Evolutionary conservation across 2,113 vertebrate species (phyloP), one percentile per base, ranked within the genome.

Genomic region (Helogale parvula): DNA sequence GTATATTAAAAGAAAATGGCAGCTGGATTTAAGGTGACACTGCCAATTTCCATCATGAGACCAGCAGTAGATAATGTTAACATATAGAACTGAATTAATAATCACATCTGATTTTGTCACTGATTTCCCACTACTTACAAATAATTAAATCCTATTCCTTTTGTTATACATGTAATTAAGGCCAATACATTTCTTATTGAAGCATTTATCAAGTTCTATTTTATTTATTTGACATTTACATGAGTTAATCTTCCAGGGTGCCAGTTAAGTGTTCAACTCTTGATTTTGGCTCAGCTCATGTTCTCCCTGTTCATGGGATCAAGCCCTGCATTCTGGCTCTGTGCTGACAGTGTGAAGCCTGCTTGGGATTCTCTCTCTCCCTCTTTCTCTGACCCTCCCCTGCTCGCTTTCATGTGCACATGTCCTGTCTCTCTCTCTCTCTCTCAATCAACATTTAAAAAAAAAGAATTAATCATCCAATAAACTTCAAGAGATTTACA

Each of bases 151-250:
- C 47, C 29, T 45, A 86, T 84, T 93, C 21, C 38, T 47, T 84
- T 84, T 81, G 25, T 54, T 95, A 92, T n/a, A 79, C 29, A 87
- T 71, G 91, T 60, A 92, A 88, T 69, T 92, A 94, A 94, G 85
- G 33, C 17, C 96, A 88, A 82, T 50, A 54, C 4, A 88, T 90
- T 84, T 90, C 79, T 95, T 92, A 94, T 7, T 90, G 21, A 94
- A 85, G 19, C 3, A 84, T 63, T 47, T 94, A n/a, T 93, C 41
- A 93, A 94, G 90, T 79, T 69, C 19, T 90, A 27, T 76, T 90
- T 93, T 63, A 88, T 81, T 72, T 88, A 96, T 89, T 68, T 96
- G 87, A 91, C 7, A 90, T 83, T 93, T 94, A 96, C 94, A 90
- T 95, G 31, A 81, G 4, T 88, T 71, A 84, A 66, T 83, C 4